These are phyloP conservation scores for Archaeoteleia sp. DNA, from an alignment of 2,888 invertebrate genomes.

Conservation along the genomic window DNA sequence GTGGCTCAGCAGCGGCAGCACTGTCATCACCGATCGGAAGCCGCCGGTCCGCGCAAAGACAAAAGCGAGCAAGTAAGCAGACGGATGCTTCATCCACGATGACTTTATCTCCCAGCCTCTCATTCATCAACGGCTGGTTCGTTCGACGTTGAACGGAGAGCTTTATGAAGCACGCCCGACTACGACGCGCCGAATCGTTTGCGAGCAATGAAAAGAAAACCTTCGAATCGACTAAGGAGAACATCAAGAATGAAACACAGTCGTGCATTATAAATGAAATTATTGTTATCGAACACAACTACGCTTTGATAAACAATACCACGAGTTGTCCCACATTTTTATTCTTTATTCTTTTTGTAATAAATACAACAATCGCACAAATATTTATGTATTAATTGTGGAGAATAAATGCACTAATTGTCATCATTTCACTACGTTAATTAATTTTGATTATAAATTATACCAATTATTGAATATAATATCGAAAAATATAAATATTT, in stretches of 20 bases:
- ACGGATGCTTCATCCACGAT: slow-evolving; percentile 43
- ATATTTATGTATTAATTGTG: too few relatives aligned
- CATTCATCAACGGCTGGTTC: slow-evolving; percentile 50
- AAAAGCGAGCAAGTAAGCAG: slow-evolving; percentile 39
- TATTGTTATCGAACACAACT: too few relatives aligned
- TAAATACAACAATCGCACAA: too few relatives aligned
- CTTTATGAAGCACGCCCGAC: slow-evolving; percentile 14
- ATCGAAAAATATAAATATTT: too few relatives aligned
- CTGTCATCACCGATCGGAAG: slow-evolving; percentile 16
- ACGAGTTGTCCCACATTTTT: too few relatives aligned
- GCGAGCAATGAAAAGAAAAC: slow-evolving; percentile 17
- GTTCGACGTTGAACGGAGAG: not conserved
- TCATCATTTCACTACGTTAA: too few relatives aligned
- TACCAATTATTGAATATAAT: too few relatives aligned
- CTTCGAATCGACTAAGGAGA: not conserved
- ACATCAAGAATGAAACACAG: not conserved
- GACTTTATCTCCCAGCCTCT: slow-evolving; percentile 34
- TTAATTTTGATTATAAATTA: too few relatives aligned
- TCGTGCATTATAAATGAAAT: slow-evolving; percentile 4
- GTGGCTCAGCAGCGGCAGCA: too few relatives aligned
- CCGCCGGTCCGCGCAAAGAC: slow-evolving; percentile 31
- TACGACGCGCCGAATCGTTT: slow-evolving; percentile 11
- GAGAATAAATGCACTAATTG: too few relatives aligned
- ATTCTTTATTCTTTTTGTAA: too few relatives aligned
- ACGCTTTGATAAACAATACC: too few relatives aligned